These are phyloP conservation scores for Muntiacus muntjak DNA, from an alignment of 2,113 vertebrate species.

Conservation along the genomic window DNA sequence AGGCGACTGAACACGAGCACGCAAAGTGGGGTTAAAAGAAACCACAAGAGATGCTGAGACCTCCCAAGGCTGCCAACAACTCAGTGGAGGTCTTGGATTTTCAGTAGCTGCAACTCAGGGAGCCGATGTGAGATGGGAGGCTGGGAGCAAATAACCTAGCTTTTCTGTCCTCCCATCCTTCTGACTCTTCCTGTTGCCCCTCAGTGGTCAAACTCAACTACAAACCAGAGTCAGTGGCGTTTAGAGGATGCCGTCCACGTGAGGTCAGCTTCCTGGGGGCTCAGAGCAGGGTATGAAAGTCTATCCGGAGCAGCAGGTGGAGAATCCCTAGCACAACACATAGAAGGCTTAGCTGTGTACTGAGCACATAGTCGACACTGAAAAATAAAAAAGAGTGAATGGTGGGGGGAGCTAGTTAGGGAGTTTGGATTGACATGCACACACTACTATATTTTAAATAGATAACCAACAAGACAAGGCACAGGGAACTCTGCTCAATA, in stretches of 20 bases:
- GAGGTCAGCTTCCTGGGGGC: not conserved
- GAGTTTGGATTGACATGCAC: not conserved
- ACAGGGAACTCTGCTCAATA: not conserved
- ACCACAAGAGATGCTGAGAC: not conserved
- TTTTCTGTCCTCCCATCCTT: not conserved
- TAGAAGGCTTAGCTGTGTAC: not conserved
- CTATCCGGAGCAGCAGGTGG: not conserved
- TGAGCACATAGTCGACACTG: not conserved
- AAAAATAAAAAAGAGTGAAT: not conserved
- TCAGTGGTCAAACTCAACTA: not conserved
- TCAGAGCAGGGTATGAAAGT: not conserved
- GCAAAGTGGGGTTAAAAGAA: not conserved
- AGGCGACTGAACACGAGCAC: rapidly evolving
- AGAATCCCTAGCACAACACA: not conserved
- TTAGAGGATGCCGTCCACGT: not conserved
- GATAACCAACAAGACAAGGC: not conserved
- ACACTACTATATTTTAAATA: not conserved
- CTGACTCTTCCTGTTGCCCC: not conserved
- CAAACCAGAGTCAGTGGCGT: not conserved
- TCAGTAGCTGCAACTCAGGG: not conserved
- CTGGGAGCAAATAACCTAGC: not conserved
- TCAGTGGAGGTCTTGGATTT: not conserved
- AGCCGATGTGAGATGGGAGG: not conserved
- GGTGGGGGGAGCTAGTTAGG: not conserved
- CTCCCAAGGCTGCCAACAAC: not conserved